Evolutionary conservation across 2,797 vertebrate genomes (phyloP), one percentile per base, ranked within the genome.

Genomic region (Gorsachius magnificus): DNA sequence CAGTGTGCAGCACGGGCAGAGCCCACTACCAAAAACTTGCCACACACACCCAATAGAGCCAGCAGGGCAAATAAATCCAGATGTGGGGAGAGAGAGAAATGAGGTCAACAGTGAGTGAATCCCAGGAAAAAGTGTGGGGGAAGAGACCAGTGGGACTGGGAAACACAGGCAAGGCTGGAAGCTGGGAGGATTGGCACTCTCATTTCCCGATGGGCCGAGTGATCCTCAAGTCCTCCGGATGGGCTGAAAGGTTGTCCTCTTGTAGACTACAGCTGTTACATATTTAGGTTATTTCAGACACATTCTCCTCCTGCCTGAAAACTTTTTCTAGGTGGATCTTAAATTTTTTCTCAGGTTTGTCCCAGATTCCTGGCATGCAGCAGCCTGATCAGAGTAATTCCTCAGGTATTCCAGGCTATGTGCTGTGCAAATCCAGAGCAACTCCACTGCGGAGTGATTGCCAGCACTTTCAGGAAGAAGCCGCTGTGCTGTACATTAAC

Each of bases 21-120:
- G 33, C 29, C 29, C 6, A 43, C 41, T 43, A 43, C 41, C 41
- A 43, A 43, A 43, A 43, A 15, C 41, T 43, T 43, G 41, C 41
- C 41, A 43, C 41, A 16, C 41, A 43, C 15, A 43, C 41, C 41
- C 41, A 43, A 16, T 43, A 43, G 15, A 16, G 41, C 16, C 41
- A 43, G n/a, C 36, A 83, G 10, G 8, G 25, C 4, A 6, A 81
- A 50, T 68, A 74, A 80, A 78, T 5, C 3, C 15, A 64, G 6
- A 2, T 48, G 8, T 65, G 41, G 11, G 24, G 19, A 48, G 48
- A 82, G 11, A 82, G 29, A 60, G 19, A 50, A 84, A 72, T 41
- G 12, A 8, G 2, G 15, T 24, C 56, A 69, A 53, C 0, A 2
- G 16, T 3, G 2, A 46, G 3, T 31, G 18, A 71, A 68, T 36